Evolutionary conservation across 23 tunicate species (phyloP).

Genomic region (Oikopleura albicans): DNA sequence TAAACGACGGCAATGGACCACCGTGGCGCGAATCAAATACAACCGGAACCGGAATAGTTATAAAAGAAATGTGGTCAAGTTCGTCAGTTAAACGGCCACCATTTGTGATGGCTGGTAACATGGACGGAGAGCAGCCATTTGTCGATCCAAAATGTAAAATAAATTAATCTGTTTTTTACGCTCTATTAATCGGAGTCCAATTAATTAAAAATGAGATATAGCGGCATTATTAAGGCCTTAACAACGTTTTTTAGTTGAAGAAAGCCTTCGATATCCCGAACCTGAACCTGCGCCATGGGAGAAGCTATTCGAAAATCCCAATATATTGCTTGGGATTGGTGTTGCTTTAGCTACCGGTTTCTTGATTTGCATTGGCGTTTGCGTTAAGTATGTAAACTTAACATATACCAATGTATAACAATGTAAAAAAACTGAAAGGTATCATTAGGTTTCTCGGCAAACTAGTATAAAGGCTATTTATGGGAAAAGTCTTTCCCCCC

Average conservation of each 20-base stretch:
- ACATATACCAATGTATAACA: too few species aligned
- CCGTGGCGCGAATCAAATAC: background rate
- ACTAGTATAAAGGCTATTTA: too few species aligned
- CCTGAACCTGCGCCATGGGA: too few species aligned
- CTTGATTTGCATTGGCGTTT: background rate
- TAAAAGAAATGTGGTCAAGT: conserved; percentile 5
- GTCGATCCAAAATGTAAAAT: conserved; percentile 10
- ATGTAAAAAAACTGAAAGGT: too few species aligned
- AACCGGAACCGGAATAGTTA: background rate
- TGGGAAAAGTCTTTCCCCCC: too few species aligned
- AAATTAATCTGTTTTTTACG: too few species aligned
- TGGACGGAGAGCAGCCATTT: background rate
- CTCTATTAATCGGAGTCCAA: too few species aligned
- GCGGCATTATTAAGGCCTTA: too few species aligned
- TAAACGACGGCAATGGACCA: background rate
- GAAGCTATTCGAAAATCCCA: background rate
- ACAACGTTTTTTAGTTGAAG: background rate
- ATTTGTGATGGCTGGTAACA: background rate
- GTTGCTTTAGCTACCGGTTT: background rate
- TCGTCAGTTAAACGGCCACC: background rate
- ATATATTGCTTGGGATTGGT: background rate
- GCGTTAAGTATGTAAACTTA: background rate
- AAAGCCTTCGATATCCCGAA: background rate
- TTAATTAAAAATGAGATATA: background rate
- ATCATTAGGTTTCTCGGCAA: too few species aligned